Percentiles rank a stretch among this genome's conserved stretches.
Evolutionary conservation across 2,888 invertebrate species (phyloP).

Genomic region (Oscheius sp.): DNA sequence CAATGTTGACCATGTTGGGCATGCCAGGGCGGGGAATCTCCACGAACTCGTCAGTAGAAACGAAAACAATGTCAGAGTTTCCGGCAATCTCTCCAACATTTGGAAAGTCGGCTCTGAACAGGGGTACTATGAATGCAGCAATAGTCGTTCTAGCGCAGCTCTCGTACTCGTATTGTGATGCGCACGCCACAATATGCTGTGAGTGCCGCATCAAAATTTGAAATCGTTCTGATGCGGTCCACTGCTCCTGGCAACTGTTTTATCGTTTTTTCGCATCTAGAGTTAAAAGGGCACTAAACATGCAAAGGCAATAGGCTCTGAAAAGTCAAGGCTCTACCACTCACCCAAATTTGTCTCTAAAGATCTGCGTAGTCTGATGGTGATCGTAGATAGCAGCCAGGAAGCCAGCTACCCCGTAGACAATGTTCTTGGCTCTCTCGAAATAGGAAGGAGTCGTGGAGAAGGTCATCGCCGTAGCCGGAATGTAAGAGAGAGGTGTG

Average conservation of each 20-base stretch:
- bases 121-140: background rate
- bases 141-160: too few species aligned
- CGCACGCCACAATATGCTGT: too few species aligned
- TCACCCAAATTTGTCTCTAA: conserved; percentile 35
- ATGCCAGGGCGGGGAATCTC: conserved; percentile 58
- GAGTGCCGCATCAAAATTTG: too few species aligned
- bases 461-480: conserved; percentile 10
- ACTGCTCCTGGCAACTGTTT: too few species aligned
- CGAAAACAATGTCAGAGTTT: conserved; percentile 56
- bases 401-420: conserved; percentile 19
- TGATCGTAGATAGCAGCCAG: conserved; percentile 15
- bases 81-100: conserved; percentile 45
- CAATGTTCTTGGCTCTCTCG: conserved; percentile 27
- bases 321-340: background rate
- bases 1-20: conserved; percentile 59
- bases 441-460: conserved; percentile 19
- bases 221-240: too few species aligned
- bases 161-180: too few species aligned
- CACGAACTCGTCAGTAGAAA: conserved; percentile 58
- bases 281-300: too few species aligned
- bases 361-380: conserved; percentile 18
- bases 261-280: too few species aligned
- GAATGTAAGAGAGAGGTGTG: conserved; percentile 31
- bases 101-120: conserved; percentile 57
- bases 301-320: too few species aligned